Evolutionary conservation across 2,888 invertebrate species (phyloP), one percentile per base, ranked within the genome.

Genomic region (Melanchra persicariae): DNA sequence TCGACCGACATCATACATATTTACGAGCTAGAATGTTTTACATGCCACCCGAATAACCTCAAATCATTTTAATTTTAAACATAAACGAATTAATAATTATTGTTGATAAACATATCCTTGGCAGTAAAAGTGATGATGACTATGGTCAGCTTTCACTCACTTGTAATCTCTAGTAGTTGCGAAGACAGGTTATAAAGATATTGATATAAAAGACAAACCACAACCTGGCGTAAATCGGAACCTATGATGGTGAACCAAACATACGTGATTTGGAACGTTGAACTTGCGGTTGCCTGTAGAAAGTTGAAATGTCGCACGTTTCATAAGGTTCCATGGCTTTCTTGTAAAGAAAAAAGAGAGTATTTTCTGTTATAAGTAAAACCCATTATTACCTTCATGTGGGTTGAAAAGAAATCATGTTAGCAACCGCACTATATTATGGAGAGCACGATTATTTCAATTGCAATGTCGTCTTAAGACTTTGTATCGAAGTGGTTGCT

Each of bases 1-100:
- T 83, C 79, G 89, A 86, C 87, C 90, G 88, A 88, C 87, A 86
- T 85, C 82, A 74, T 76, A 69, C 72, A 69, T 81, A 74, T 84
- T 85, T 78, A 75, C 70, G 77, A 78, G 58, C 68, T 67, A 70
- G 72, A 79, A 65, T 70, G 57, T 80, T 73, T 77, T 69, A 66
- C 76, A 83, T 72, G 72, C 67, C 65, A 74, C 55, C 61, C 52
- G 26, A 54, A 71, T 64, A 52, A 67, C 64, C 54, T 58, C 34
- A 67, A 54, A 69, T 69, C 51, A 51, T 63, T 63, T 51, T 26
- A 52, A 49, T 63, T 62, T 65, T 66, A 26, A 30, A 61, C 47
- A 26, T 63, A 60, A 68, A 79, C 64, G 24, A 58, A 62, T 22
- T 79, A 45, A 61, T 58, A 26, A 52, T 47, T 26, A 70, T 63